phyloP scores from a whole-genome alignment of 2,113 vertebrate genomes.

The Clupea harengus region DNA sequence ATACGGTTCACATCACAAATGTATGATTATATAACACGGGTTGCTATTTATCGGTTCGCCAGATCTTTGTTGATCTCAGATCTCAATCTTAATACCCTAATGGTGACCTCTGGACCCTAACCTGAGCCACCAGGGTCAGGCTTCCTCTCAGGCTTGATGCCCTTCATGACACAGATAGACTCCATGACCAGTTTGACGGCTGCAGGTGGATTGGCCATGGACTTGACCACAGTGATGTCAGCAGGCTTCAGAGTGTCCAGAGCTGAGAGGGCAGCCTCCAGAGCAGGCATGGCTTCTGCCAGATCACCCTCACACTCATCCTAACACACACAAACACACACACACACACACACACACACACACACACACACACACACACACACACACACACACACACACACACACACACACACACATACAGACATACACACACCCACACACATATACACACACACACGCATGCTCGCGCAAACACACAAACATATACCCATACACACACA shows the following conservation, averaged over 20 bases:
- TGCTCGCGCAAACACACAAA: too few relatives aligned
- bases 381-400: not conserved
- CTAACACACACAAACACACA: conserved; percentile 58
- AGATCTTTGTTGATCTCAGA: not conserved
- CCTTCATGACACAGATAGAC: conserved; percentile 91
- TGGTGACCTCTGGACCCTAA: conserved; percentile 42
- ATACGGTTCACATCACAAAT: not conserved
- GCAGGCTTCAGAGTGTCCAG: conserved; percentile 86
- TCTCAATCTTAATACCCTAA: not conserved
- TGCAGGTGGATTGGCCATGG: conserved; percentile 89
- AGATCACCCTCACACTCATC: conserved; percentile 90
- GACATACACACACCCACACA: too few relatives aligned
- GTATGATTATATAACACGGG: not conserved
- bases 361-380: not conserved
- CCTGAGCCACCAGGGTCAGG: conserved; percentile 84
- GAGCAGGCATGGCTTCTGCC: conserved; percentile 86
- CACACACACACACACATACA: not conserved
- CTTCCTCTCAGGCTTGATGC: conserved; percentile 84
- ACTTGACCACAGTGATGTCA: conserved; percentile 87
- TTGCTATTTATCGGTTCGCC: not conserved
- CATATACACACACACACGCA: too few relatives aligned
- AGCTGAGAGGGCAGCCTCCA: conserved; percentile 82
- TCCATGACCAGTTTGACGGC: conserved; percentile 93
- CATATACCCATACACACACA: too few relatives aligned
- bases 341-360: not conserved